Base-by-base conservation (phyloP, 2,113 vertebrate species). In the Nothobranchius furzeri region DNA sequence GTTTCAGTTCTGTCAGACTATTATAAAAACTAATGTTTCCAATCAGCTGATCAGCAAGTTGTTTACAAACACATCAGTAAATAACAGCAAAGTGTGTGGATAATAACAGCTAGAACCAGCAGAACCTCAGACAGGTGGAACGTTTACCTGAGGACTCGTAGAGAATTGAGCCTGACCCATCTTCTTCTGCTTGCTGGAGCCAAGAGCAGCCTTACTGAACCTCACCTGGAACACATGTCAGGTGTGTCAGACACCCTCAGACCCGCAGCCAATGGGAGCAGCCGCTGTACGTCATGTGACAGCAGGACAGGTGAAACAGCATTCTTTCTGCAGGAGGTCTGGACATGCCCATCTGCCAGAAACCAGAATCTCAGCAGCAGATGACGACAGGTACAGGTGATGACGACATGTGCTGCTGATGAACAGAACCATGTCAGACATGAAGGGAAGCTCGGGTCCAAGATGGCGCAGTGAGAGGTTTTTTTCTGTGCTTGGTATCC, bases 111-210 rank as follows among this genome's bases (percentile, higher is more conserved):
- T 42, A 9, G 40, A 42, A 9, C 40, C 40, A 8, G 8, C 40
- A 9, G 40, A 42, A 11, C 40, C 40, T 42, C 40, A 35, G 35
- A 24, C 4, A 36, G 20, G 20, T 1, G 12, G 7, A 6, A 49
- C n/a, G 30, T 30, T 65, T 69, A 89, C 87, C 87, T 89, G 83
- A 17, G 83, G 73, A 61, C 36, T n/a, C 9, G 7, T 3, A 20
- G 74, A 54, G 15, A 71, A 77, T 25, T 2, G 25, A 4, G 11
- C 1, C 49, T 71, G 79, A 48, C 87, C 87, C 87, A 89, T 88
- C 20, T 60, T 88, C 20, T 60, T 17, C 8, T 30, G 3, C 10
- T 1, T 20, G 15, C 24, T 17, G 13, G 15, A 57, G 9, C 6
- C 24, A 11, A 13, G 12, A 13, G 15, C 25, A 7, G 4, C 56